These are phyloP conservation scores for Megathymus violae DNA, from an alignment of 1,140 invertebrate species.

Conservation along the genomic window DNA sequence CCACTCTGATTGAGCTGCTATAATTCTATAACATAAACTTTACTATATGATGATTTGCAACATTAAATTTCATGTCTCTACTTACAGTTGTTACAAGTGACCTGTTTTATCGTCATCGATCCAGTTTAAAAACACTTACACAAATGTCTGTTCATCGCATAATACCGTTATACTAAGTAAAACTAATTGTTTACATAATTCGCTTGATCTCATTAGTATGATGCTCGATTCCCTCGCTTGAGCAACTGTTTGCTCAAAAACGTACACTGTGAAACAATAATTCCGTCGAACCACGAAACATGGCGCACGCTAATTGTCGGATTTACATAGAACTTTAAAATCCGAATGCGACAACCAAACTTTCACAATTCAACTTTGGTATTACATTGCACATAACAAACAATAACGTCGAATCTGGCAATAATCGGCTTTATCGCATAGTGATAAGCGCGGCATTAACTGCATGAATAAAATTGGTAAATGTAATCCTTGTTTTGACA, in stretches of 20 bases:
- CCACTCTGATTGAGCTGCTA: no score
- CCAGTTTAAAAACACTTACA: no score
- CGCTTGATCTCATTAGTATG: slow-evolving; percentile 26
- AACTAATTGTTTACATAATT: no score
- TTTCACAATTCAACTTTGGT: slow-evolving; percentile 78
- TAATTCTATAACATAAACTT: no score
- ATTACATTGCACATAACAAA: slow-evolving; percentile 56
- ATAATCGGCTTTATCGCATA: slow-evolving; percentile 44
- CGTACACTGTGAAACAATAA: slow-evolving; percentile 28
- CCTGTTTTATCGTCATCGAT: no score
- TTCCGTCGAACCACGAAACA: slow-evolving; percentile 40
- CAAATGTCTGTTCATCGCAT: no score
- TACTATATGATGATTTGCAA: no score
- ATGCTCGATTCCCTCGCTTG: slow-evolving; percentile 17
- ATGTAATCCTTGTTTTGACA: slow-evolving; percentile 74
- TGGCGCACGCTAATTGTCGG: slow-evolving; percentile 62
- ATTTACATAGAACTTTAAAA: slow-evolving; percentile 73
- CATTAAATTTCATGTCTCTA: no score
- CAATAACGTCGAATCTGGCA: slow-evolving; percentile 8
- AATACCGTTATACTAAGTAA: no score
- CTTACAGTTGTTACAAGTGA: no score
- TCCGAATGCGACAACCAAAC: slow-evolving; percentile 61
- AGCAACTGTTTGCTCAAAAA: slow-evolving; percentile 32
- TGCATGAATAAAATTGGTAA: slow-evolving; percentile 24
- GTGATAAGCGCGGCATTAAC: slow-evolving; percentile 27